Percentiles rank a stretch among this genome's conserved stretches.
These are phyloP conservation scores for Hydractinia echinata DNA, from an alignment of 30 jellyfish, hydroid and myxozoan genomes.

Conservation along the genomic window DNA sequence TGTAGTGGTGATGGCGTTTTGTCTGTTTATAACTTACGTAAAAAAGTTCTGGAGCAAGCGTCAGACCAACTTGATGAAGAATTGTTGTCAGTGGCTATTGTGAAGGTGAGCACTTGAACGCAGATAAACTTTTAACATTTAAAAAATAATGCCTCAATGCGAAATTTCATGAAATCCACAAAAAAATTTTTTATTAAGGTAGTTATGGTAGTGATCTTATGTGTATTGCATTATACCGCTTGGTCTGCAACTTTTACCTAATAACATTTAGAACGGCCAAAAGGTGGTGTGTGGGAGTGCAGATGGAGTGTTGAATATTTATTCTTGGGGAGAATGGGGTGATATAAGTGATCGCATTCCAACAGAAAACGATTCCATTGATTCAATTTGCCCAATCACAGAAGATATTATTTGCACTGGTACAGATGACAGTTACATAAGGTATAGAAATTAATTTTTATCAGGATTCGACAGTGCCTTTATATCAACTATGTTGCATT, in stretches of 20 bases:
- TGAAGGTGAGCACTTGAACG: conserved; percentile 32
- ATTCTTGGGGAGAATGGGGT: conserved; percentile 96
- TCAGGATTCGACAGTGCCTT: no score
- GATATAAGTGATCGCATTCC: conserved; percentile 88
- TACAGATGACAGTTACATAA: conserved; percentile 61
- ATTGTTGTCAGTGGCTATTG: conserved; percentile 55
- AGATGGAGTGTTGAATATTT: conserved; percentile 65
- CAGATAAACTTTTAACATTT: background rate
- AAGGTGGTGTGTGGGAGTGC: conserved; percentile 88
- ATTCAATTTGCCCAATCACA: conserved; percentile 59
- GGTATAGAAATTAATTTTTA: no score
- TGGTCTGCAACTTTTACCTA: background rate
- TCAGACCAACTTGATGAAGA: conserved; percentile 81
- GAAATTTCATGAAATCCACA: background rate
- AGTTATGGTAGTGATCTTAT: background rate
- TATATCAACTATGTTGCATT: no score
- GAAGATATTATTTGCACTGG: conserved; percentile 77
- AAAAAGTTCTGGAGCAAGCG: conserved; percentile 45
- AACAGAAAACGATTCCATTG: conserved; percentile 48
- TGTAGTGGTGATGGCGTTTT: conserved; percentile 88
- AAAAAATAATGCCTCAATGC: background rate
- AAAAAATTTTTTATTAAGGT: background rate
- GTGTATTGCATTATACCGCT: background rate
- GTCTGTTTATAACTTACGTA: conserved; percentile 54
- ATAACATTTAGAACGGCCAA: conserved; percentile 41